Conservation (phyloP, 2,888 invertebrate genomes). For the Liodrosophila aerea region DNA sequence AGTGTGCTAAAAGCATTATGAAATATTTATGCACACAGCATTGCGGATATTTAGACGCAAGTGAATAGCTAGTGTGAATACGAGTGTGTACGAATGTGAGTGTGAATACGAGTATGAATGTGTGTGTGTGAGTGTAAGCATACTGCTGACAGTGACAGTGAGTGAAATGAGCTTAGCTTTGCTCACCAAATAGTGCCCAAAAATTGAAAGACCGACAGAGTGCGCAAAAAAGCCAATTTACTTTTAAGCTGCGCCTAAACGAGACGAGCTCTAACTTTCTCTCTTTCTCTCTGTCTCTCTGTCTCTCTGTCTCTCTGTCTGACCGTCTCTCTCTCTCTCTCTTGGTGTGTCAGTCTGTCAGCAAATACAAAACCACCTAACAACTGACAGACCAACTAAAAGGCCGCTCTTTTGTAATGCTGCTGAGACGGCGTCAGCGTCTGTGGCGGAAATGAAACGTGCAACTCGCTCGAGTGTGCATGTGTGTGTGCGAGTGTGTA, state of each 20-base stretch:
- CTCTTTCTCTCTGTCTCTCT: background rate
- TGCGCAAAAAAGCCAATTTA: constrained; percentile 50
- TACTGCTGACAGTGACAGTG: constrained; percentile 24
- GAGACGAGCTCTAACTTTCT: background rate
- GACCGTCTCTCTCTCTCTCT: background rate
- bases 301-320: constrained; percentile 32
- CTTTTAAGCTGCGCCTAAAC: constrained; percentile 52
- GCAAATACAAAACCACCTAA: constrained; percentile 38
- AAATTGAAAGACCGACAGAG: constrained; percentile 3
- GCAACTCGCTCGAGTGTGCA: constrained; percentile 34
- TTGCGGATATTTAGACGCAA: constrained; percentile 57
- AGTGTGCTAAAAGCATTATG: constrained; percentile 56
- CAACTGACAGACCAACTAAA: constrained; percentile 56
- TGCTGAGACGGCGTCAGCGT: constrained; percentile 53
- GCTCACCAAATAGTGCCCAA: background rate
- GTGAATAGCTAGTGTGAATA: constrained; percentile 31
- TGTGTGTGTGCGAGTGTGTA: constrained; percentile 23
- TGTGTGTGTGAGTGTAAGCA: constrained; percentile 13
- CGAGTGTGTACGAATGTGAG: too few species aligned
- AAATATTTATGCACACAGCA: constrained; percentile 72
- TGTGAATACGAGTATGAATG: constrained; percentile 7
- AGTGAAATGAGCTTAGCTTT: constrained; percentile 42
- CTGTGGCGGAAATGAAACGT: constrained; percentile 72
- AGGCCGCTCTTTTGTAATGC: constrained; percentile 41
- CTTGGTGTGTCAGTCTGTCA: constrained; percentile 29